Base-by-base conservation (phyloP, 2,797 vertebrate species). In the Pangasius larnaudii region DNA sequence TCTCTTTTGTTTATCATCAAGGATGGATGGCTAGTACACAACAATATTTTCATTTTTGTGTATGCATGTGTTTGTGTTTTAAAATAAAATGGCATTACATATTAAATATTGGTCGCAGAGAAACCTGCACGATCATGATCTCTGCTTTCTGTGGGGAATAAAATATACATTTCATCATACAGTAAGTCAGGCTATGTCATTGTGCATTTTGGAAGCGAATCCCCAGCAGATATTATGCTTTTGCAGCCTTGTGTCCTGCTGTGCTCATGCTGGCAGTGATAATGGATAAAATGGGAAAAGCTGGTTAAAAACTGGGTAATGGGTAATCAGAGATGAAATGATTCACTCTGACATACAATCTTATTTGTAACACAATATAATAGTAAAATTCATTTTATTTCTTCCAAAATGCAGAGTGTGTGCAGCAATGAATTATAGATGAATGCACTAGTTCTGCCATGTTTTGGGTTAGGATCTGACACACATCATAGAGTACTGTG, bases 261-360 rank as follows among this genome's bases (percentile, higher is more conserved):
- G 84, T 67, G 85, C 86, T 86, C 85, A 80, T 74, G 42, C 84
- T 51, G 80, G 59, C 79, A 78, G 72, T 71, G 33, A 88, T 91
- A 89, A 81, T 89, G 80, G 74, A 51, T 88, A 88, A 88, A 75
- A 74, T 72, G 51, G 67, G 85, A 84, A 88, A 86, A 87, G 84
- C 61, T 86, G 74, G 63, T 85, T 86, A 83, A 36, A 61, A 86
- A 51, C 71, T 84, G 72, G 30, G 30, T 80, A 85, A 89, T 85
- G 72, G 71, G 61, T 86, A 51, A 86, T 61, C 72, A 36, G 65
- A 87, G 49, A 59, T 79, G 78, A 90, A 88, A 53, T 22, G 11
- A 22, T 74, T 85, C 49, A 36, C 22, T 36, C 30, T 59, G 53
- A 72, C 51, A 71, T 33, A 24, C 5, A 58, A 1, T 72, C 33